phyloP scores from a whole-genome alignment of 2,888 invertebrate species.

The Drosophila rellima region DNA sequence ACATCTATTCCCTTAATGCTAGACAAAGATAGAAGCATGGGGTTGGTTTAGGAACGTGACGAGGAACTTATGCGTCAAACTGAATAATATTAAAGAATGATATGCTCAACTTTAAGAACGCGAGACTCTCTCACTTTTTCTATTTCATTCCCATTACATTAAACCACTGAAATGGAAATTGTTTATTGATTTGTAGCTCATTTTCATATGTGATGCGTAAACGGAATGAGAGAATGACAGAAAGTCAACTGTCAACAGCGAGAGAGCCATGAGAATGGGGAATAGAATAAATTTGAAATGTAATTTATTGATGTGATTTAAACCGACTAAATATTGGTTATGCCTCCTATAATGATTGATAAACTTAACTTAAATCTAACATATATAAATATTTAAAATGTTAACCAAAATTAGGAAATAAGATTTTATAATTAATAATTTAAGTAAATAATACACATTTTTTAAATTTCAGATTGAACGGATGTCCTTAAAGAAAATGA shows the following conservation, averaged over 20 bases:
- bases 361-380: too few species aligned
- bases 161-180: constrained; percentile 27
- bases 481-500: too few species aligned
- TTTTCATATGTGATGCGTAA: constrained; percentile 4
- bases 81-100: constrained; percentile 59
- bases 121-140: not conserved
- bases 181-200: constrained; percentile 29
- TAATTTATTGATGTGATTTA: not conserved
- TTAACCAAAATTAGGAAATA: too few species aligned
- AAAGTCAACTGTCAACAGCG: not conserved
- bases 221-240: not conserved
- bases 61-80: constrained; percentile 46
- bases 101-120: constrained; percentile 30
- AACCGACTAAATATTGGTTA: not conserved
- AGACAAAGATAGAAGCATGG: constrained; percentile 58
- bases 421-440: too few species aligned
- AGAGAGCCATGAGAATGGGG: not conserved
- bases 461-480: too few species aligned
- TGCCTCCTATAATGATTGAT: too few species aligned
- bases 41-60: constrained; percentile 52
- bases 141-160: not conserved
- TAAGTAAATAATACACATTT: too few species aligned
- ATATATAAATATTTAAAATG: too few species aligned
- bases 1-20: constrained; percentile 55
- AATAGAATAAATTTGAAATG: not conserved